These are phyloP conservation scores for Paratilapia polleni DNA, from an alignment of 2,113 vertebrate species.

Conservation along the genomic window DNA sequence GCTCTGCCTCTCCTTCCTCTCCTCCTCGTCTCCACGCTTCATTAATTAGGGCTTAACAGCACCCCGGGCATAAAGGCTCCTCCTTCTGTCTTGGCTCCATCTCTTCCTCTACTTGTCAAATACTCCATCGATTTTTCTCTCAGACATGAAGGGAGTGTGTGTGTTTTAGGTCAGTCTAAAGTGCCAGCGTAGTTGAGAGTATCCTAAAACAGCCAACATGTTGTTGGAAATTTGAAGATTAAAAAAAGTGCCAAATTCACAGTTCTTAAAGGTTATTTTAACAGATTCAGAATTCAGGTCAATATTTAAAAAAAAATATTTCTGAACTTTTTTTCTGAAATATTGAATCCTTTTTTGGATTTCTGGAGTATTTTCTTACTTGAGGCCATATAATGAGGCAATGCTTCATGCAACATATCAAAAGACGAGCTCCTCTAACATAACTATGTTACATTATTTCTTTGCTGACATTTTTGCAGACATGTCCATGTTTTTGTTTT, in stretches of 20 bases:
- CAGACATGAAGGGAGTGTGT: slow-evolving; percentile 47
- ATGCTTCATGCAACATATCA: neutral
- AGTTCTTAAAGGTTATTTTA: neutral
- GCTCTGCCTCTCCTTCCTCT: slow-evolving; percentile 20
- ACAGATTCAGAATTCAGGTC: neutral
- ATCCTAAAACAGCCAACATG: slow-evolving; percentile 18
- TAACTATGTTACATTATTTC: neutral
- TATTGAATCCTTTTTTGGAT: neutral
- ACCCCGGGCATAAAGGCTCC: slow-evolving; percentile 64
- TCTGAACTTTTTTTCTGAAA: accelerated
- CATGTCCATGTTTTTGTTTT: neutral
- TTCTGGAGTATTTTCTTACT: neutral
- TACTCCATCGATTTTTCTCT: slow-evolving; percentile 71
- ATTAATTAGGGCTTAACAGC: slow-evolving; percentile 80
- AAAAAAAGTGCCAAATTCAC: neutral
- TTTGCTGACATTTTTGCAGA: neutral
- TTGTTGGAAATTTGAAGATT: slow-evolving; percentile 8
- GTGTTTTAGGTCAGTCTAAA: slow-evolving; percentile 51
- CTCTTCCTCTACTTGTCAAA: slow-evolving; percentile 62
- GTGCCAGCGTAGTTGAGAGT: neutral
- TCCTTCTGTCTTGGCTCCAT: slow-evolving; percentile 49
- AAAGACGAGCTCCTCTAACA: neutral
- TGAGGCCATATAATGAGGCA: neutral
- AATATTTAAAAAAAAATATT: neutral
- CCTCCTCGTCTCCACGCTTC: slow-evolving; percentile 63